A percentile compares a stretch with the other conserved stretches of the same genome.
These are phyloP conservation scores for Tetrax tetrax DNA, from an alignment of 2,113 vertebrate species.

Conservation along the genomic window DNA sequence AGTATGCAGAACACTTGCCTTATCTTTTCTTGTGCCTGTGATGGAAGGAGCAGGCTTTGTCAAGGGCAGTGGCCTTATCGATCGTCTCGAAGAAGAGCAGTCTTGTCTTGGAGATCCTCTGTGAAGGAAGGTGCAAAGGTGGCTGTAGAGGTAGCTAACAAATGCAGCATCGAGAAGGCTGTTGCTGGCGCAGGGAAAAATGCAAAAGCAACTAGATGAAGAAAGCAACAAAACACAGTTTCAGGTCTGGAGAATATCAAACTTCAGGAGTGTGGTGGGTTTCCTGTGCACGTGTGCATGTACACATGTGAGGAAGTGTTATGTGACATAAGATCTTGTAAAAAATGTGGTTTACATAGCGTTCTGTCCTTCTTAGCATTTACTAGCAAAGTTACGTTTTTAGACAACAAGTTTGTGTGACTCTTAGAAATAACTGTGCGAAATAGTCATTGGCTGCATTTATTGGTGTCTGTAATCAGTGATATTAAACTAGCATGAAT, in stretches of 20 bases:
- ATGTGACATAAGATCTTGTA: accelerated
- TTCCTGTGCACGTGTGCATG: background rate
- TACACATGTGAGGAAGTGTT: background rate
- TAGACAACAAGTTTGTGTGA: background rate
- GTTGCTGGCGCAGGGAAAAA: accelerated
- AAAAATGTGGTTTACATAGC: background rate
- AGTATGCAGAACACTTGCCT: background rate
- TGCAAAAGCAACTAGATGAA: background rate
- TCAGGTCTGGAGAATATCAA: background rate
- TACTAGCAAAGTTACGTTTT: background rate
- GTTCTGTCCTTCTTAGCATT: background rate
- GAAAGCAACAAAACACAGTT: background rate
- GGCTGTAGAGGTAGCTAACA: background rate
- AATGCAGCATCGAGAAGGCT: background rate
- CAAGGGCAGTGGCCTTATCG: background rate
- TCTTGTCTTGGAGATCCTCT: background rate
- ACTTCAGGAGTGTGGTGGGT: background rate
- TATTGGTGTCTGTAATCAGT: background rate
- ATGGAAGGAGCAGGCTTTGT: background rate
- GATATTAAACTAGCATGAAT: background rate
- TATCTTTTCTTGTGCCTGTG: background rate
- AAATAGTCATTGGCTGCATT: background rate
- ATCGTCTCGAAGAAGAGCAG: background rate
- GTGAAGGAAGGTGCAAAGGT: background rate
- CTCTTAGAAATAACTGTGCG: background rate